phyloP scores from a whole-genome alignment of 1,140 invertebrate species.

The Eriocheir sinensis region DNA sequence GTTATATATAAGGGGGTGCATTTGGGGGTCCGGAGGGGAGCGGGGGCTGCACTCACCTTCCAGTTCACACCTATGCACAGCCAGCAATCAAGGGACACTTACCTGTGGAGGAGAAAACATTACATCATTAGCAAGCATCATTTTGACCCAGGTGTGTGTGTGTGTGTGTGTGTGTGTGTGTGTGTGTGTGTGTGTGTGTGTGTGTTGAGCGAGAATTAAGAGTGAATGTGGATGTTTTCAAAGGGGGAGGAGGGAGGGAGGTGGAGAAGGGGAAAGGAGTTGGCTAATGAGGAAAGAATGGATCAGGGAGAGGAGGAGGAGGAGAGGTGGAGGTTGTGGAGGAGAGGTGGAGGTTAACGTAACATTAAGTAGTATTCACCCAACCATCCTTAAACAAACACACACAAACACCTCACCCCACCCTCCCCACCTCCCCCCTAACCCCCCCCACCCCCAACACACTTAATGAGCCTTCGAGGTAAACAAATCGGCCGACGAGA shows the following conservation, averaged over 20 bases:
- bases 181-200: conserved; percentile 46
- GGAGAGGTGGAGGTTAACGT: not conserved
- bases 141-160: too few species aligned
- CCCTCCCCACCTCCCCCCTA: too few species aligned
- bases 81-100: too few species aligned
- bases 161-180: conserved; percentile 29
- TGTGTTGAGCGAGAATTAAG: not conserved
- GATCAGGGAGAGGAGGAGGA: not conserved
- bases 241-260: not conserved
- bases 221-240: not conserved
- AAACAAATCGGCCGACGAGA: not conserved
- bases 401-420: not conserved
- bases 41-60: too few species aligned
- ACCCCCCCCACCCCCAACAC: too few species aligned
- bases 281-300: not conserved
- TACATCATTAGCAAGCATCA: too few species aligned
- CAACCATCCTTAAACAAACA: not conserved
- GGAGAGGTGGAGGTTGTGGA: not conserved
- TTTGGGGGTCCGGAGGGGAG: too few species aligned
- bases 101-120: too few species aligned
- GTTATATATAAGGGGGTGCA: too few species aligned
- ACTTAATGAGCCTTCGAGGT: not conserved
- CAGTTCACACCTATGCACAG: too few species aligned
- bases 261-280: not conserved
- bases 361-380: not conserved